Conservation (phyloP, 2,888 invertebrate species). For the Dysmachus trigonus region DNA sequence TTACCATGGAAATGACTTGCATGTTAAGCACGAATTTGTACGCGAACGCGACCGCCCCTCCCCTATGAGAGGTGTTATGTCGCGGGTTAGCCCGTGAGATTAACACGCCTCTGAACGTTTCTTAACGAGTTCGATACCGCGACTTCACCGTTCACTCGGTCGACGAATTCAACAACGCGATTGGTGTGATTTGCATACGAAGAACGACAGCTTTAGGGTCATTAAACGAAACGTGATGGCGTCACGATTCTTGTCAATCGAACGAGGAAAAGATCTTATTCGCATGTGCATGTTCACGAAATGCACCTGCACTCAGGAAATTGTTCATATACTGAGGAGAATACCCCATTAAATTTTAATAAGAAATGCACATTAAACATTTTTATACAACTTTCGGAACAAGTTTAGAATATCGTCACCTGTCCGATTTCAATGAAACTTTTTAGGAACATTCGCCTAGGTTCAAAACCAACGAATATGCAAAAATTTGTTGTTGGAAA, state of each 20-base stretch:
- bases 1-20: conserved; percentile 35
- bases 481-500: too few species aligned
- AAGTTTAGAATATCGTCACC: too few species aligned
- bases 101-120: neutral
- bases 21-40: conserved; percentile 4
- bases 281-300: too few species aligned
- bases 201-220: neutral
- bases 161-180: neutral
- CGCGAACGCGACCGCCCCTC: neutral
- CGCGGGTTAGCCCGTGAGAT: neutral
- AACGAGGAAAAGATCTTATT: neutral
- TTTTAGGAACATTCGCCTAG: too few species aligned
- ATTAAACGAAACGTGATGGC: neutral
- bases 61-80: neutral
- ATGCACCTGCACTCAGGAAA: too few species aligned
- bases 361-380: too few species aligned
- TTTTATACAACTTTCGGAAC: too few species aligned
- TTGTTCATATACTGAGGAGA: too few species aligned
- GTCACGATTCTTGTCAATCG: neutral
- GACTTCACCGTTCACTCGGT: neutral
- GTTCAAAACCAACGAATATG: too few species aligned
- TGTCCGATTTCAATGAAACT: too few species aligned
- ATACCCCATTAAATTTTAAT: too few species aligned
- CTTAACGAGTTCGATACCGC: conserved; percentile 12
- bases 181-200: neutral